Base-by-base conservation (phyloP, 2,888 invertebrate species). In the Omphaloscelis lunosa region DNA sequence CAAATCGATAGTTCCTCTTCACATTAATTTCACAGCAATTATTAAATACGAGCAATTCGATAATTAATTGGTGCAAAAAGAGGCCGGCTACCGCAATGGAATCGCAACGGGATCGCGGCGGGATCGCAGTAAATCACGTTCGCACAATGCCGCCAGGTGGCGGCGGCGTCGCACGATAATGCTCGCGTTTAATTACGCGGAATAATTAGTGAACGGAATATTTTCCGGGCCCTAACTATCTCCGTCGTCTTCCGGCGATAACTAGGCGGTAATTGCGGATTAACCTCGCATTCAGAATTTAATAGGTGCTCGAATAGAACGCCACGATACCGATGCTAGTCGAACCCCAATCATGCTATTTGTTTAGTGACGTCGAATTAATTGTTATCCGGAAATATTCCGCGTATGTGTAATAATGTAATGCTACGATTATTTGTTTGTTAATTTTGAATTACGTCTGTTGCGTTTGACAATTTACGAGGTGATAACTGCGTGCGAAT, bases 161-260 rank as follows among this genome's bases (percentile, higher is more conserved):
- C 95, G 95, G 92, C 95, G 95, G 95, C 95, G 95, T 92, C 94
- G 95, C 94, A 92, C 95, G 96, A 96, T 96, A 96, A 96, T 96
- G 94, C 95, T 90, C 93, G 95, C 95, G 96, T 96, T 96, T 96
- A 97, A 97, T 97, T 97, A 96, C 97, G 95, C 94, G 96, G 97
- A 97, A 97, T 97, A 97, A 97, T 97, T 97, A 97, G 96, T 95
- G 96, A 96, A 95, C 96, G 96, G 96, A 96, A 96, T 96, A 96
- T 96, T 96, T 96, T 96, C 96, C 96, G 96, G 95, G 95, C 95
- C 95, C 96, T 96, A 96, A 96, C 96, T 96, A 96, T 96, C 96
- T 96, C 95, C 95, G 92, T 93, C 95, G 95, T 96, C 96, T 96
- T 96, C 96, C 96, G 96, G 95, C 95, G 95, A 96, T 96, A 96